phyloP scores from a whole-genome alignment of 1,140 invertebrate genomes.

The Asobara japonica region DNA sequence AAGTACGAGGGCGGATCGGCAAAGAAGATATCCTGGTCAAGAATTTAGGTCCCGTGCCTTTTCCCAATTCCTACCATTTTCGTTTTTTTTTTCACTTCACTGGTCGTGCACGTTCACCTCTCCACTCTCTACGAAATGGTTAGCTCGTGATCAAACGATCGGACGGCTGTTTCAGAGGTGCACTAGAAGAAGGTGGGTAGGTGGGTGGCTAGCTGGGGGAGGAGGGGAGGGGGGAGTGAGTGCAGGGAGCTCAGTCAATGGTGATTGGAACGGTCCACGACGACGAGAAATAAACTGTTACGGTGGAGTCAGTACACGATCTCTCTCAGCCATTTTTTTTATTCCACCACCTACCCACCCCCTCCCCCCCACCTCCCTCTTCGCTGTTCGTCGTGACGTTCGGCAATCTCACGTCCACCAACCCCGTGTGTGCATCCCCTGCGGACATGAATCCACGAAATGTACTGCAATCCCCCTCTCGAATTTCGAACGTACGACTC shows the following conservation, averaged over 20 bases:
- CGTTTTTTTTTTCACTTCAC: conserved; percentile 10
- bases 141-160: conserved; percentile 41
- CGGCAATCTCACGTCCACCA: conserved; percentile 29
- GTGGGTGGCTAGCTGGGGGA: neutral
- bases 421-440: conserved; percentile 21
- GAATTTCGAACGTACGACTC: neutral
- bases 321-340: neutral
- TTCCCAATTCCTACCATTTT: conserved; percentile 8
- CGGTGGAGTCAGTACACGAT: conserved; percentile 17
- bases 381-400: conserved; percentile 9
- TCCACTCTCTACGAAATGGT: conserved; percentile 25
- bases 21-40: neutral
- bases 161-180: conserved; percentile 5
- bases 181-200: neutral
- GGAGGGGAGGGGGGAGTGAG: neutral
- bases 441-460: conserved; percentile 22
- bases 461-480: conserved; percentile 18
- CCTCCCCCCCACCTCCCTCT: neutral
- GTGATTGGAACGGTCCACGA: conserved; percentile 38
- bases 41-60: conserved; percentile 48
- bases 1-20: neutral
- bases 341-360: too few relatives aligned
- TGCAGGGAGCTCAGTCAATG: conserved; percentile 32
- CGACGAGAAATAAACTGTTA: conserved; percentile 40
- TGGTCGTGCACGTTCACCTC: neutral